Evolutionary conservation across 1,140 invertebrate species (phyloP), one percentile per base, ranked within the genome.

Genomic region (Drosophila pectinifera): DNA sequence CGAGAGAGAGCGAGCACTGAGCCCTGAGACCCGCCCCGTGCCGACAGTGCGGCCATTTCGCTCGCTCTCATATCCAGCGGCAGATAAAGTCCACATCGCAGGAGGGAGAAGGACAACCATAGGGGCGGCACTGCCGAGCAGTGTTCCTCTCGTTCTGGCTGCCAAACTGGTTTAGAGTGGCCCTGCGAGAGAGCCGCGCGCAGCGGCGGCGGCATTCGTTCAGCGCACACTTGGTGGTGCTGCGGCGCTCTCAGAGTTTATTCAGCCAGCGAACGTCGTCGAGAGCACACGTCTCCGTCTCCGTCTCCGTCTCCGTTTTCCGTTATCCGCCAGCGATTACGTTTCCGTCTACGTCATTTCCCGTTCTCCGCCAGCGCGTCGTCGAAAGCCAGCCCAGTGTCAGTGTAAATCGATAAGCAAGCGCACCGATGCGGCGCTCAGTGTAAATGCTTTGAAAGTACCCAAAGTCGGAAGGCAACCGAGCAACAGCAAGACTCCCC

Each of bases 261-360:
- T 91, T 91, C 90, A 78, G 78, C 82, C 83, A 77, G 69, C 78
- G 90, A 89, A 79, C 91, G 90, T 91, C 90, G 86, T 90, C 81
- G 86, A 91, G 90, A 90, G 72, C 90, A 91, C 86, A 91, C 85
- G 76, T 89, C 62, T 43, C 24, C 58, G 58, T 61, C 58, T 56
- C 45, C 22, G 48, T 8, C 18, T 55, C 46, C 24, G 48, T 10
- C 13, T 67, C 26, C 43, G 62, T 28, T 26, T 36, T 34, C 53
- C 67, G 28, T 51, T 34, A 8, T 59, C 36, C 59, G 59, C 13
- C 54, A 31, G 28, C 31, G 49, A 53, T 53, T 53, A 36, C 49
- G 49, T 53, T 22, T 53, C 31, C 49, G 49, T 36, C 31, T 53
- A 22, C 49, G 49, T 53, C 49, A 53, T 18, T 18, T 51, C 28